Percentiles rank a stretch among this genome's conserved stretches.
These are phyloP conservation scores for Lycaena phlaeas DNA, from an alignment of 2,888 invertebrate species.

Conservation along the genomic window DNA sequence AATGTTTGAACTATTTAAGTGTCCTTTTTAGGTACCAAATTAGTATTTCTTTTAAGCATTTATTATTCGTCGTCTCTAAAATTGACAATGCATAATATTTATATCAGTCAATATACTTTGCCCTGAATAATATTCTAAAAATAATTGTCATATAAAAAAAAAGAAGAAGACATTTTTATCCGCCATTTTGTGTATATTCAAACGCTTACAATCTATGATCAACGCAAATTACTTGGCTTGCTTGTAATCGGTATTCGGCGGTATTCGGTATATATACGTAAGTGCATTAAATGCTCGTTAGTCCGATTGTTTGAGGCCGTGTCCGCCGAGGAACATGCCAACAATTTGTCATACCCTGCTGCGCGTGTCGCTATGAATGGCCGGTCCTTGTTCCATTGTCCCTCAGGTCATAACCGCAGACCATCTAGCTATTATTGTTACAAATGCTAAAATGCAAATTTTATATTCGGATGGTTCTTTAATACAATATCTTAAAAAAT, in stretches of 20 bases:
- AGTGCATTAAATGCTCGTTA: slow-evolving; percentile 20
- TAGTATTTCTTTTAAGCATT: too few relatives aligned
- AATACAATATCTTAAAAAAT: too few relatives aligned
- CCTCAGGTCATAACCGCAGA: not conserved
- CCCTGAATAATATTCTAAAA: too few relatives aligned
- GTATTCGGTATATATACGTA: slow-evolving; percentile 11
- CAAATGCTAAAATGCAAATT: not conserved
- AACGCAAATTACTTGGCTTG: not conserved
- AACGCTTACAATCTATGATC: not conserved
- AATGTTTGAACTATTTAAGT: too few relatives aligned
- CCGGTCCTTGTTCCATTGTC: slow-evolving; percentile 26
- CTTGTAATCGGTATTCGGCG: not conserved
- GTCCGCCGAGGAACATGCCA: slow-evolving; percentile 28
- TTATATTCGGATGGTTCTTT: not conserved
- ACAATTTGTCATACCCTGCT: slow-evolving; percentile 43
- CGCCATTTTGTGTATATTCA: not conserved
- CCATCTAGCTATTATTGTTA: not conserved
- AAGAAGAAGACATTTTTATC: not conserved
- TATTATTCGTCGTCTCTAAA: too few relatives aligned
- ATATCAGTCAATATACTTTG: too few relatives aligned
- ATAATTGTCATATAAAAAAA: too few relatives aligned
- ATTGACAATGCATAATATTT: too few relatives aligned
- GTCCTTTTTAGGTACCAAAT: too few relatives aligned
- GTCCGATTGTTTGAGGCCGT: slow-evolving; percentile 33
- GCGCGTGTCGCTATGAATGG: slow-evolving; percentile 31